These are phyloP conservation scores for Acanthacorydalis orientalis DNA, from an alignment of 2,888 invertebrate species.

Conservation along the genomic window DNA sequence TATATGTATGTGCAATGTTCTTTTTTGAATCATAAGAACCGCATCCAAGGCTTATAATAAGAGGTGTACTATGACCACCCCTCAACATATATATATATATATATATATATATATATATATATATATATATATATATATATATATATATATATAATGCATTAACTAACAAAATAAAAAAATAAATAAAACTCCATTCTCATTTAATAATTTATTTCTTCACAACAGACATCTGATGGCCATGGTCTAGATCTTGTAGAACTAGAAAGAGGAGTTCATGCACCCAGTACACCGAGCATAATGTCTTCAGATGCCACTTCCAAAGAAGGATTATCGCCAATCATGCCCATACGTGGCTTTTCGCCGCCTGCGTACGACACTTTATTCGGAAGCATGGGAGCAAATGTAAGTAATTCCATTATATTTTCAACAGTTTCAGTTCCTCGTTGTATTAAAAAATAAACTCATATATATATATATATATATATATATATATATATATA, in stretches of 20 bases:
- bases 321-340: slow-evolving; percentile 2
- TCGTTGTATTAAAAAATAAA: background rate
- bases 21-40: no score
- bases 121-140: no score
- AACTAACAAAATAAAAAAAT: no score
- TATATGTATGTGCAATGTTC: no score
- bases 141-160: no score
- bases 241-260: slow-evolving; percentile 5
- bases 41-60: no score
- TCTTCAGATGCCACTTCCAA: slow-evolving; percentile 2
- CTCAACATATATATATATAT: no score
- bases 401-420: background rate
- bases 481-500: no score
- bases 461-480: no score
- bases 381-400: slow-evolving; percentile 19
- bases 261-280: slow-evolving; percentile 28
- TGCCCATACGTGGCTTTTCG: slow-evolving; percentile 25
- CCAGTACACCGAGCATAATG: slow-evolving; percentile 12
- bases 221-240: slow-evolving; percentile 1
- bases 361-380: slow-evolving; percentile 36
- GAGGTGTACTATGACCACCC: no score
- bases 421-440: background rate
- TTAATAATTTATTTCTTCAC: background rate
- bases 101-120: no score
- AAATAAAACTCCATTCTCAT: background rate